A percentile compares a stretch with the other conserved stretches of the same genome.
Evolutionary conservation across 2,888 invertebrate species (phyloP).

Genomic region (Tetropium fuscum): DNA sequence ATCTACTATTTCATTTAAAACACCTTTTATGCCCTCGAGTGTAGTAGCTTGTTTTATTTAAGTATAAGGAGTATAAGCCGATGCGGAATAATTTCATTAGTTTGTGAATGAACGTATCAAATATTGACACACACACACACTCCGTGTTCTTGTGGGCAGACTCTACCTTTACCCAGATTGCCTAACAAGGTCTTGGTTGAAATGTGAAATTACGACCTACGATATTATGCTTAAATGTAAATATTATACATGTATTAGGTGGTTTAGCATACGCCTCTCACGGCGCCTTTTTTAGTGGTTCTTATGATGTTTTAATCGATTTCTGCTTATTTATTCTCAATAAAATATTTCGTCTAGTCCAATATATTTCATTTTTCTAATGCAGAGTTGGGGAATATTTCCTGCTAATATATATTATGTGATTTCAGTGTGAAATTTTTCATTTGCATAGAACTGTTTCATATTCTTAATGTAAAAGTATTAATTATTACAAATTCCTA

Average conservation of each 20-base stretch:
- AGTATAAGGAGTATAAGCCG: too few species aligned
- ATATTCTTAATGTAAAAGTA: too few species aligned
- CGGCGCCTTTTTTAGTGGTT: slow-evolving; percentile 15
- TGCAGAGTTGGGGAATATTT: too few species aligned
- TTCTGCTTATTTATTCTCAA: background rate
- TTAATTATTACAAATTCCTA: too few species aligned
- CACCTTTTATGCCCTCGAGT: too few species aligned
- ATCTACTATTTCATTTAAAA: too few species aligned
- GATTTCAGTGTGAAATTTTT: too few species aligned
- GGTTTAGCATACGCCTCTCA: slow-evolving; percentile 1
- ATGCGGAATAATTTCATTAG: slow-evolving; percentile 13
- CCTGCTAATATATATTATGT: too few species aligned
- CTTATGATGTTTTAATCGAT: background rate
- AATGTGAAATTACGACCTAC: slow-evolving; percentile 38
- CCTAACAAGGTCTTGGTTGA: slow-evolving; percentile 41
- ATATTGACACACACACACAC: slow-evolving; percentile 30
- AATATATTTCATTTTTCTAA: too few species aligned
- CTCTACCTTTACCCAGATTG: slow-evolving; percentile 34
- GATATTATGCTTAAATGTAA: slow-evolving; percentile 44
- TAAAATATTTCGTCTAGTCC: too few species aligned
- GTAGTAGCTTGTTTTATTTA: too few species aligned
- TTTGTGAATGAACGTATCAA: slow-evolving; percentile 21
- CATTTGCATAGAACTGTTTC: too few species aligned
- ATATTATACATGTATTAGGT: slow-evolving; percentile 1
- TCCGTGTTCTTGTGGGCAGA: slow-evolving; percentile 31